These are phyloP conservation scores for Hucho hucho DNA, from an alignment of 2,113 vertebrate genomes.

Conservation along the genomic window DNA sequence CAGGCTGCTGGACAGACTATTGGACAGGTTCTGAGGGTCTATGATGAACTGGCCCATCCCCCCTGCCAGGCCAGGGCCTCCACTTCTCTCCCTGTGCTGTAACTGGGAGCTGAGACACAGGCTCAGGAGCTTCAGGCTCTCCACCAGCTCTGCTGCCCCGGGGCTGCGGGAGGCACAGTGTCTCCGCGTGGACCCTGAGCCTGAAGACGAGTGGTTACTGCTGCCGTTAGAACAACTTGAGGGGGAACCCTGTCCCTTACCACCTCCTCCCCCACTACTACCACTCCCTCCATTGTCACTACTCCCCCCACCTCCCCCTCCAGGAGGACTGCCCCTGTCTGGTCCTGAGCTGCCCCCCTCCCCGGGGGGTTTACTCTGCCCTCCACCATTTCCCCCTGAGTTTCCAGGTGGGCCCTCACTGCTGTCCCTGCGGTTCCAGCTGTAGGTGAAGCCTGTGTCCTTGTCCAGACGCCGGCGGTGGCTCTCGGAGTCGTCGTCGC, in stretches of 20 bases:
- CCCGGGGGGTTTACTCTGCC: constrained; percentile 81
- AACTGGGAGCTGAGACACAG: constrained; percentile 90
- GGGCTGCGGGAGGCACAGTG: constrained; percentile 37
- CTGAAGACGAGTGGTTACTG: constrained; percentile 71
- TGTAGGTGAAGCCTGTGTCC: constrained; percentile 85
- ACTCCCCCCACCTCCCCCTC: constrained; percentile 73
- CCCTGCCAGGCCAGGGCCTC: background rate
- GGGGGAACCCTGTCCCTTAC: constrained; percentile 77
- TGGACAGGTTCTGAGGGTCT: constrained; percentile 80
- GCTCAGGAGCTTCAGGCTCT: constrained; percentile 92
- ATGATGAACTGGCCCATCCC: constrained; percentile 78
- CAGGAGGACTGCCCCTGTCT: constrained; percentile 78
- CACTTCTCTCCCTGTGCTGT: constrained; percentile 62
- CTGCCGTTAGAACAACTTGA: constrained; percentile 73
- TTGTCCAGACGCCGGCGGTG: constrained; percentile 88
- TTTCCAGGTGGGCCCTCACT: constrained; percentile 92
- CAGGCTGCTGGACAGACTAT: too few species aligned
- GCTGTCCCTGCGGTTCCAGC: constrained; percentile 90
- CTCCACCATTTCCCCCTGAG: constrained; percentile 76
- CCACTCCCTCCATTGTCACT: constrained; percentile 72
- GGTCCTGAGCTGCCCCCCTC: constrained; percentile 68
- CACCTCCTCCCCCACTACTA: constrained; percentile 75
- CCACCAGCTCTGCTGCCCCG: constrained; percentile 81
- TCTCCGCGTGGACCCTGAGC: constrained; percentile 21
- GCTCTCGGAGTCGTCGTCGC: constrained; percentile 93